Conservation (phyloP, 2,888 invertebrate species). For the Blomia tropicalis region DNA sequence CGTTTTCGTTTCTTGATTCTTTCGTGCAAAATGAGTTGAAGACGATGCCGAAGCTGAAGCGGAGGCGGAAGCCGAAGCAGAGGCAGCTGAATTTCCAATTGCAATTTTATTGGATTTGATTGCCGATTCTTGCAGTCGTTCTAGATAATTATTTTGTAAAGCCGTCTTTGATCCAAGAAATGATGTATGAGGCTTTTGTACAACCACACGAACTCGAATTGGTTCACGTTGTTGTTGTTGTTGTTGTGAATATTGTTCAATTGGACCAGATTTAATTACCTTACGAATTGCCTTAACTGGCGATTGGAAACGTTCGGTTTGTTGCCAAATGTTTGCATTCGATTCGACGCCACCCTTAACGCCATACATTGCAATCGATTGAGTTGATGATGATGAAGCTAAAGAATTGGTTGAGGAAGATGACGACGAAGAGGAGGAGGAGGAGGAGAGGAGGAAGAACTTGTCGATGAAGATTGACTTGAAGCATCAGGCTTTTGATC, state of each 20-base stretch:
- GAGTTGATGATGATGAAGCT: too few relatives aligned
- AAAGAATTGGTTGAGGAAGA: neutral
- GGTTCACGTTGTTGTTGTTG: neutral
- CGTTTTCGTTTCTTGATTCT: neutral
- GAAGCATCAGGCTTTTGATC: neutral
- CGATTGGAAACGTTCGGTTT: neutral
- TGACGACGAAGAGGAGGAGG: neutral
- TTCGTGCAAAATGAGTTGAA: neutral
- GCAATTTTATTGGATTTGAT: neutral
- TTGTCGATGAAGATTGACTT: neutral
- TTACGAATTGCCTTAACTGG: slow-evolving; percentile 7
- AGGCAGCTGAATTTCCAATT: neutral
- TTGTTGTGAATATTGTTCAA: neutral
- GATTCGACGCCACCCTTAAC: neutral
- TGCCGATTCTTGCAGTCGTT: slow-evolving; percentile 1
- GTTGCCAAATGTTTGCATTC: neutral
- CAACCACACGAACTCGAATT: slow-evolving; percentile 9
- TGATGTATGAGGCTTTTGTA: neutral
- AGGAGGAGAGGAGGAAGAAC: neutral
- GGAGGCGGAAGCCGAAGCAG: slow-evolving; percentile 4
- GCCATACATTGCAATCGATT: neutral
- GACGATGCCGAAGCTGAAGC: neutral
- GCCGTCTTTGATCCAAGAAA: neutral
- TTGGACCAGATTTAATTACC: neutral
- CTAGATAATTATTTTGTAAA: slow-evolving; percentile 5